phyloP scores from a whole-genome alignment of 2,113 vertebrate genomes.

The Neolamprologus sp. region DNA sequence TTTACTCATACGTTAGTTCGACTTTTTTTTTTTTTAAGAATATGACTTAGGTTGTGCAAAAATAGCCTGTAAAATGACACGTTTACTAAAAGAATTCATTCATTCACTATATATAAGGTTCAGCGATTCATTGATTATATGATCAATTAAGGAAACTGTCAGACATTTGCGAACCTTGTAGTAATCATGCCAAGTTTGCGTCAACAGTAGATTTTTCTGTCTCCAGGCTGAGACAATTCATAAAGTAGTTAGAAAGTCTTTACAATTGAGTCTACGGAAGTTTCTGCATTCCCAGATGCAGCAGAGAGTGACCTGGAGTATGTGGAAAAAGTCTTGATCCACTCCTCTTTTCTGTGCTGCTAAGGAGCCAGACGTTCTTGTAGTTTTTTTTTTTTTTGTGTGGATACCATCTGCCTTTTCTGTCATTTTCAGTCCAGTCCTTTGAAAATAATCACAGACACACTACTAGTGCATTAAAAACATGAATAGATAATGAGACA shows the following conservation, averaged over 20 bases:
- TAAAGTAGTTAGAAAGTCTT: not conserved
- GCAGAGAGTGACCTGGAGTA: not conserved
- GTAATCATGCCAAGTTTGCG: constrained; percentile 1
- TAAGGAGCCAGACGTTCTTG: not conserved
- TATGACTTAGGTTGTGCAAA: not conserved
- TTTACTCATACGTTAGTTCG: not conserved
- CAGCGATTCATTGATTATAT: not conserved
- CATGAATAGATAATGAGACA: not conserved
- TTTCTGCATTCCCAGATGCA: not conserved
- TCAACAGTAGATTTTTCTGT: constrained; percentile 19
- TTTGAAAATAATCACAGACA: not conserved
- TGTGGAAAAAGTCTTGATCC: not conserved
- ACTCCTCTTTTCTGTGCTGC: not conserved
- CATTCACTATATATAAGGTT: not conserved
- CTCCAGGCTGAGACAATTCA: not conserved
- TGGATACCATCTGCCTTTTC: not conserved
- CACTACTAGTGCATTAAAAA: not conserved
- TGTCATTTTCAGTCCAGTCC: not conserved
- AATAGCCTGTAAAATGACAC: not conserved
- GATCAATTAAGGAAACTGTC: constrained; percentile 24
- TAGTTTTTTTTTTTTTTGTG: not conserved
- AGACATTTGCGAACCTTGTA: not conserved
- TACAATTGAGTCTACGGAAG: not conserved
- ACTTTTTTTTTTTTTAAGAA: not conserved
- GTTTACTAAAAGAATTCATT: not conserved